Base-by-base conservation (phyloP, 2,888 invertebrate species). In the Taenaris catops region DNA sequence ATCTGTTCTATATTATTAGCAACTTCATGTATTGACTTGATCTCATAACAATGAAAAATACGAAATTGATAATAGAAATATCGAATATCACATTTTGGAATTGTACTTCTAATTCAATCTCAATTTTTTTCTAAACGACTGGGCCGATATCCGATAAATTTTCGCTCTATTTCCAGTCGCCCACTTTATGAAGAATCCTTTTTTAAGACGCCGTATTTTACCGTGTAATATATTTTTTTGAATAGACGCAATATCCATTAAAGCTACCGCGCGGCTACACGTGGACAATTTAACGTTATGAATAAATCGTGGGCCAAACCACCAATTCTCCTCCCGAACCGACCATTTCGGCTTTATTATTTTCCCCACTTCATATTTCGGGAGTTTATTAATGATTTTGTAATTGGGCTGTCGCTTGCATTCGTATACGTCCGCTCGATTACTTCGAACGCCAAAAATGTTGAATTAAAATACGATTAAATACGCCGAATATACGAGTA, bases 361-460 rank as follows among this genome's bases (percentile, higher is more conserved):
- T 66, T 14, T 68, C 58, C 51, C 64, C 73, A 74, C 72, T 74
- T 70, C 71, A 74, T 72, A 71, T 74, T 70, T 64, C 51, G 55
- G 66, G 56, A 62, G 64, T 68, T 69, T 71, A 76, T 79, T 74
- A 79, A 80, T 76, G 70, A 72, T 74, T 72, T 68, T 68, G 65
- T 76, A 74, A 76, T 75, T 71, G 71, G 58, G 55, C 63, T 69
- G 79, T 67, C 70, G 59, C 46, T 53, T 51, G 58, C 72, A 70
- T 54, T 61, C 58, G 53, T 59, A 59, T 65, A 65, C 56, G 57
- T 57, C 54, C 54, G 56, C 49, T 51, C 62, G 58, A 67, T 71
- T 70, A 65, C 56, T 26, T 37, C 37, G 43, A 27, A 37, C 41
- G 40, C 40, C 44, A 38, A 46, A 50, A 38, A 41, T 43, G 24